Evolutionary conservation across 2,113 vertebrate genomes (phyloP).

Genomic region (rabbit (Oryctolagus cuniculus)): mOryCun1.1 NC_091435.1:33473501-33474000

Average conservation of each 20-base stretch:
- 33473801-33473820: conserved; percentile 9
- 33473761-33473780: neutral
- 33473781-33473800: neutral
- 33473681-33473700: neutral
- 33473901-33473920: neutral
- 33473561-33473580: neutral
- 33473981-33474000: neutral
- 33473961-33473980: neutral
- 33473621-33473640: neutral
- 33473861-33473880: neutral
- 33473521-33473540: neutral
- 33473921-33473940: neutral
- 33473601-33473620: neutral
- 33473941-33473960: neutral
- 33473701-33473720: neutral
- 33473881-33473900: neutral
- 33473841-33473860: neutral
- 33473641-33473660: neutral
- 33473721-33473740: neutral
- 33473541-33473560: neutral
- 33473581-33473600: neutral
- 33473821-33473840: neutral
- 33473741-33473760: neutral
- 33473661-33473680: neutral
- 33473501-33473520: neutral